Evolutionary conservation across 1,140 invertebrate genomes (phyloP).

Genomic region (Arctopsyche grandis): DNA sequence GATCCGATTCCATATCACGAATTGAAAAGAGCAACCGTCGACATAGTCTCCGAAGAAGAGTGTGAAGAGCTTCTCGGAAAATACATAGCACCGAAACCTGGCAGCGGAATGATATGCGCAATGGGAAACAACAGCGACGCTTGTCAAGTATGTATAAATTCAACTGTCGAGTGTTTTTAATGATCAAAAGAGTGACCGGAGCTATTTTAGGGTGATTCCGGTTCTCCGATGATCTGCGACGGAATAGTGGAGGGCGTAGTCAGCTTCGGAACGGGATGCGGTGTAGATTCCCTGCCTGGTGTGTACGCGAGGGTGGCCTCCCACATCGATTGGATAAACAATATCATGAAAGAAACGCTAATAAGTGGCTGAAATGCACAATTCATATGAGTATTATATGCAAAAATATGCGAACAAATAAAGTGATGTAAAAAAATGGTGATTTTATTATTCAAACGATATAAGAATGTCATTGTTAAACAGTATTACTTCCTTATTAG

Average conservation of each 20-base stretch:
- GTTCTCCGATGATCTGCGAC: conserved; percentile 74
- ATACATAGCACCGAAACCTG: conserved; percentile 58
- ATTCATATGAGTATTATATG: too few species aligned
- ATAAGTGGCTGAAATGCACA: neutral
- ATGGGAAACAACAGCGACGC: conserved; percentile 59
- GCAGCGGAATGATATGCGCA: conserved; percentile 62
- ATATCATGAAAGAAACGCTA: conserved; percentile 35
- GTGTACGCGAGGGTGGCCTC: conserved; percentile 70
- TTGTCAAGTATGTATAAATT: conserved; percentile 58
- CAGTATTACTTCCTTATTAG: too few species aligned
- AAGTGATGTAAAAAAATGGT: neutral
- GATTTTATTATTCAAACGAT: conserved; percentile 1
- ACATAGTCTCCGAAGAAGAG: conserved; percentile 59
- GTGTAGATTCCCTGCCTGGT: conserved; percentile 67
- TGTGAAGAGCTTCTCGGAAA: conserved; percentile 58
- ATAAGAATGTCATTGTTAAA: too few species aligned
- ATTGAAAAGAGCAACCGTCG: conserved; percentile 57
- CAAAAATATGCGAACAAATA: neutral
- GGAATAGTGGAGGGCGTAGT: conserved; percentile 70
- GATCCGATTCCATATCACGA: conserved; percentile 55
- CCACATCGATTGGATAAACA: conserved; percentile 59
- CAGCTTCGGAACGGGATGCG: conserved; percentile 75
- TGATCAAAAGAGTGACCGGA: too few species aligned
- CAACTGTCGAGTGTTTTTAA: neutral
- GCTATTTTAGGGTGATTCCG: conserved; percentile 72